Evolutionary conservation across 2,888 invertebrate species (phyloP).

Genomic region (Poecilobothrus nobilitatus): DNA sequence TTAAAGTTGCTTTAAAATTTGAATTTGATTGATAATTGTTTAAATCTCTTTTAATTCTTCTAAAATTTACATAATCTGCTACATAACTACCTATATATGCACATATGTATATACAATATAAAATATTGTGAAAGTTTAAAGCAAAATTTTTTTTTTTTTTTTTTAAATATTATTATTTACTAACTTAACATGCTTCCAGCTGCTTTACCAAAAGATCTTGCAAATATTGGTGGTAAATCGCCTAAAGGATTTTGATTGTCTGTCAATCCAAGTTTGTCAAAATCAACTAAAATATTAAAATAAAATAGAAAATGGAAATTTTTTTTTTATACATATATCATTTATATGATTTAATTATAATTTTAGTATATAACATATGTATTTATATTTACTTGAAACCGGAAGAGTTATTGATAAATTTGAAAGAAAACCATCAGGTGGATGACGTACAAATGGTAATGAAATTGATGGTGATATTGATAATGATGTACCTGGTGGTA

Average conservation of each 20-base stretch:
- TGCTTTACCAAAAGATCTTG: conserved; percentile 64
- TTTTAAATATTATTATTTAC: conserved; percentile 37
- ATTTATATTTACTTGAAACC: conserved; percentile 70
- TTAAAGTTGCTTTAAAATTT: conserved; percentile 18
- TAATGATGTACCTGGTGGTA: conserved; percentile 75
- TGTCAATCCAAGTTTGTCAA: conserved; percentile 76
- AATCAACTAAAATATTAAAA: conserved; percentile 56
- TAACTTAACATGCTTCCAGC: conserved; percentile 58
- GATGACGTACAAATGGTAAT: conserved; percentile 74
- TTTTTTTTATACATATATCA: too few species aligned
- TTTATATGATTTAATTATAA: not conserved
- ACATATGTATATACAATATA: too few species aligned
- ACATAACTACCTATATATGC: conserved; percentile 61
- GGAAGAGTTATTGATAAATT: conserved; percentile 77
- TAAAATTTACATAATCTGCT: conserved; percentile 57
- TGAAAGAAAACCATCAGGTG: conserved; percentile 75
- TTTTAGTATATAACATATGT: not conserved
- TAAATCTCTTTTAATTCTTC: conserved; percentile 47
- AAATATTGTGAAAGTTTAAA: conserved; percentile 21
- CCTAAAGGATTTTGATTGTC: conserved; percentile 83
- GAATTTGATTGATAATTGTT: conserved; percentile 23
- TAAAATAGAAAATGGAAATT: not conserved
- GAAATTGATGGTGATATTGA: conserved; percentile 72
- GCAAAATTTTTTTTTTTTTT: too few species aligned
- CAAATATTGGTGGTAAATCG: conserved; percentile 65